These are phyloP conservation scores for Caradrina clavipalpis DNA, from an alignment of 2,888 invertebrate genomes.

Conservation along the genomic window DNA sequence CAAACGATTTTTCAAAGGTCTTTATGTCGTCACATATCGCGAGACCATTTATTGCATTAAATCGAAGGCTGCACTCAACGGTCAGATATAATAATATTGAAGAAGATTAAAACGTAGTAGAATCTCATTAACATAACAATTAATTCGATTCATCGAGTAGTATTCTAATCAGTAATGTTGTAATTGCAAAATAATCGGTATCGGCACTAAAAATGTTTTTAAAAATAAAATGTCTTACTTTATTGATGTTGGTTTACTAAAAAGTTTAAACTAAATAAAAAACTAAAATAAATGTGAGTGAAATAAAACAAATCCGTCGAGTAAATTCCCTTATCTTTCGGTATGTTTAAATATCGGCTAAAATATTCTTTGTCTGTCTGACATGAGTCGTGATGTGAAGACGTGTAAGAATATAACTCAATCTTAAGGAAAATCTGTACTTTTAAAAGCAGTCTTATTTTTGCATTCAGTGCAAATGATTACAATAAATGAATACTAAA, in stretches of 20 bases:
- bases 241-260: not conserved
- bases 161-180: conserved; percentile 23
- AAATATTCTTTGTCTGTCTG: conserved; percentile 28
- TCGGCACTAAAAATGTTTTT: conserved; percentile 12
- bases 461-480: conserved; percentile 66
- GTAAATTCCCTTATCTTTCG: conserved; percentile 8
- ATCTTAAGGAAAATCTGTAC: conserved; percentile 64
- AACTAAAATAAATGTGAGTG: not conserved
- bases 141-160: conserved; percentile 24
- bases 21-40: conserved; percentile 65
- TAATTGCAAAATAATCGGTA: conserved; percentile 22
- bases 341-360: not conserved
- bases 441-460: conserved; percentile 43
- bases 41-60: conserved; percentile 58
- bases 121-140: conserved; percentile 28
- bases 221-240: conserved; percentile 6
- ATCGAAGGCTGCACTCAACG: conserved; percentile 51
- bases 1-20: conserved; percentile 62
- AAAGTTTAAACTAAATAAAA: not conserved
- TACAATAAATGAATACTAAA: conserved; percentile 77
- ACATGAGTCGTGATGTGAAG: not conserved
- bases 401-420: conserved; percentile 31
- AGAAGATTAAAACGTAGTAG: conserved; percentile 41
- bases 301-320: not conserved
- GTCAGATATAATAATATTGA: conserved; percentile 28